These are phyloP conservation scores for Hydrolagus colliei DNA, from an alignment of 2,797 vertebrate species.

Conservation along the genomic window DNA sequence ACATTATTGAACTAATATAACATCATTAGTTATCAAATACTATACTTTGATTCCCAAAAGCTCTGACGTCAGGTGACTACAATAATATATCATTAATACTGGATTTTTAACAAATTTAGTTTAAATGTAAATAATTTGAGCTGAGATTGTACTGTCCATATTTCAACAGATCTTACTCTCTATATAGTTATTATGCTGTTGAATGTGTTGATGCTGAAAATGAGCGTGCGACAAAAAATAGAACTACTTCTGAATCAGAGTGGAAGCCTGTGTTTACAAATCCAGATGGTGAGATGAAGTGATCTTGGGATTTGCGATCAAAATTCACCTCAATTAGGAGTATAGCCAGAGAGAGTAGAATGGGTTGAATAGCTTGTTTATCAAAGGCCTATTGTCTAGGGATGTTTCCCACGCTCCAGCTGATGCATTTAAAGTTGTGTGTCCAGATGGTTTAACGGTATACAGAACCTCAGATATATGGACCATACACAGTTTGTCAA, in stretches of 20 bases:
- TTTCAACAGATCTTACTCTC: background rate
- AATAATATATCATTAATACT: background rate
- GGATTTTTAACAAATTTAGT: background rate
- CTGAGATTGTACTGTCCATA: background rate
- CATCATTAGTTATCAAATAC: background rate
- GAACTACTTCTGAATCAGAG: background rate
- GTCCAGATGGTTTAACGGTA: conserved; percentile 40
- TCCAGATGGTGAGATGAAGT: conserved; percentile 28
- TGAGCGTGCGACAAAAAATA: too few relatives aligned
- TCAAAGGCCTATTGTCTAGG: conserved; percentile 34
- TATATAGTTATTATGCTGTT: background rate
- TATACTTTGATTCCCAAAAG: background rate
- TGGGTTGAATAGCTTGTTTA: conserved; percentile 22
- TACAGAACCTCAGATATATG: conserved; percentile 14
- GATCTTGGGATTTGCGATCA: conserved; percentile 1
- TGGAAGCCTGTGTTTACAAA: background rate
- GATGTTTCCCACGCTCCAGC: conserved; percentile 39
- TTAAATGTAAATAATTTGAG: background rate
- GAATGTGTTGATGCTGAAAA: background rate
- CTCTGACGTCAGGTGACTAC: background rate
- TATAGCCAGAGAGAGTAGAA: background rate
- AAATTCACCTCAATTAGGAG: conserved; percentile 30
- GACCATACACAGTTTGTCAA: conserved; percentile 18
- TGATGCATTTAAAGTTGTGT: conserved; percentile 35
- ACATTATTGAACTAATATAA: too few relatives aligned